Conservation (phyloP, 2,113 vertebrate genomes). For the Pangasianodon gigas region DNA sequence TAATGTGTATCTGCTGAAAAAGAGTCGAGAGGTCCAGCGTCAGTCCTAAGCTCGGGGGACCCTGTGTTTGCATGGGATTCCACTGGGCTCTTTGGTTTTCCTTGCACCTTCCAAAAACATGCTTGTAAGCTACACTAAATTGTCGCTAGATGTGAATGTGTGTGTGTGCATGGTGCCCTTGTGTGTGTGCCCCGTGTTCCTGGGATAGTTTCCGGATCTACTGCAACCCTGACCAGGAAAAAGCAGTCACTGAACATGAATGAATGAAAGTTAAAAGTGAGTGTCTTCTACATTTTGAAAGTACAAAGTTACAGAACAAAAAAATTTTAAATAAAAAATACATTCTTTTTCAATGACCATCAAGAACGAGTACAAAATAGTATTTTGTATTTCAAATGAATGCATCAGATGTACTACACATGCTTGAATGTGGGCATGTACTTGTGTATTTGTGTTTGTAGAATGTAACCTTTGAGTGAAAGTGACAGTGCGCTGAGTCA, state of each 20-base stretch:
- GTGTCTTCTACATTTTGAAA: neutral
- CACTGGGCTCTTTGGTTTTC: neutral
- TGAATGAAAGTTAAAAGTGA: neutral
- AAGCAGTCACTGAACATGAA: neutral
- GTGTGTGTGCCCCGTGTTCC: neutral
- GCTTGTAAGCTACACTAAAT: neutral
- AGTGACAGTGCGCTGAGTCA: conserved; percentile 26
- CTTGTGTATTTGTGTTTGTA: conserved; percentile 6
- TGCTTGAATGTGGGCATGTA: neutral
- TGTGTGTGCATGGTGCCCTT: neutral
- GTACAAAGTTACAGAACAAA: neutral
- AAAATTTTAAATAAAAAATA: neutral
- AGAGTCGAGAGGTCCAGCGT: neutral
- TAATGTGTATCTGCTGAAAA: neutral
- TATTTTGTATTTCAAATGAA: neutral
- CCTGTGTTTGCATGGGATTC: neutral
- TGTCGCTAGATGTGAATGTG: neutral
- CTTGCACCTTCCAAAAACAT: neutral
- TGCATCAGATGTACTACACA: neutral
- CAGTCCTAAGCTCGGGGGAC: neutral
- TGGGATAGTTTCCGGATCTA: neutral
- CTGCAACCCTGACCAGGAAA: neutral
- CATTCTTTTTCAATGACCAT: neutral
- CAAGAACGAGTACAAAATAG: neutral
- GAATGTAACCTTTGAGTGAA: conserved; percentile 33